These are phyloP conservation scores for Pemphigus obesinymphae DNA, from an alignment of 1,140 invertebrate genomes.

Conservation along the genomic window DNA sequence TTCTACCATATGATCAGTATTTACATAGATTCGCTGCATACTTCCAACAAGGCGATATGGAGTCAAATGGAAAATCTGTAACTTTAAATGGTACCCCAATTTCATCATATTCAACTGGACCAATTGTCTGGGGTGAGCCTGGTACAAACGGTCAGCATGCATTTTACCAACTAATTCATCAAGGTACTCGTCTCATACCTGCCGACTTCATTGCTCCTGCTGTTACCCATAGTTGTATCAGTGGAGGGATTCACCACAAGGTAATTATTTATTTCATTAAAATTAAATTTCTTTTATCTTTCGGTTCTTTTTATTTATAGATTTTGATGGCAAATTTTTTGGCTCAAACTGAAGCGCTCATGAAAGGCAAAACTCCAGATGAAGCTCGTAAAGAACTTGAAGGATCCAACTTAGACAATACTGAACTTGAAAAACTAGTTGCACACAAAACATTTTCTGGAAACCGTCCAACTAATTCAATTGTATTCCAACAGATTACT, in stretches of 20 bases:
- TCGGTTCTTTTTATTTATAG: conserved; percentile 52
- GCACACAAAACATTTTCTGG: conserved; percentile 97
- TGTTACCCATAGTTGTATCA: conserved; percentile 88
- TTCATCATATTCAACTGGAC: conserved; percentile 73
- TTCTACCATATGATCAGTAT: conserved; percentile 98
- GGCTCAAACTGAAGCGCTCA: conserved; percentile 96
- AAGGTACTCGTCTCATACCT: conserved; percentile 83
- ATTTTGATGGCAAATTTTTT: conserved; percentile 96
- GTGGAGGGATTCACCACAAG: conserved; percentile 66
- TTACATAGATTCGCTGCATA: conserved; percentile 97
- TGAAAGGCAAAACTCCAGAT: conserved; percentile 80
- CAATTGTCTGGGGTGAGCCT: conserved; percentile 95
- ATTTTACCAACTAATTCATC: conserved; percentile 95
- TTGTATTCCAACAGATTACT: conserved; percentile 87
- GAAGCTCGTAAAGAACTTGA: conserved; percentile 72
- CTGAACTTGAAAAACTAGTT: conserved; percentile 72
- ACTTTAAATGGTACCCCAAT: conserved; percentile 2
- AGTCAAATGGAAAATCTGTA: conserved; percentile 97
- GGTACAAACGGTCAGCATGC: conserved; percentile 99
- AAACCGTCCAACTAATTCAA: conserved; percentile 95
- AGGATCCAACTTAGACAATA: conserved; percentile 65
- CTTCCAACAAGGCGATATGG: conserved; percentile 99
- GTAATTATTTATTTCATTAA: conserved; percentile 48
- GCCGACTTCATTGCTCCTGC: conserved; percentile 96
- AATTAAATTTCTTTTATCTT: not conserved